A percentile compares a stretch with the other conserved stretches of the same genome.
Conservation (phyloP, 2,888 invertebrate species). For the Cylloceria caligata region DNA sequence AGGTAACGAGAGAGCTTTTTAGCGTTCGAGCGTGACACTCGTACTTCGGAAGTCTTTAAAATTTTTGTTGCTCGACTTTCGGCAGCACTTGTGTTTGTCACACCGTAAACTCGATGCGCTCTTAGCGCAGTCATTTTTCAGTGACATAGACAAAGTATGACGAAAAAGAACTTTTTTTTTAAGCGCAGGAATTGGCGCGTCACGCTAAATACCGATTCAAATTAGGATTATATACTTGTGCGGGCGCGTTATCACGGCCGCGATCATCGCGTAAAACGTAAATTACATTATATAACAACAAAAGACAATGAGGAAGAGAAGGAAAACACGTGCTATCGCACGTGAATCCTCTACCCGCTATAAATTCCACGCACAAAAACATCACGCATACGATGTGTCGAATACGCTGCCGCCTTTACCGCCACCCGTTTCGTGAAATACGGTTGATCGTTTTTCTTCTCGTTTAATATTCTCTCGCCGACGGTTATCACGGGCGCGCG, state of each 20-base stretch:
- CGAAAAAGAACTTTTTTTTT: slow-evolving; percentile 24
- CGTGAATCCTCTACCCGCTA: slow-evolving; percentile 49
- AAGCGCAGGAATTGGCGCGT: slow-evolving; percentile 48
- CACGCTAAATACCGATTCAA: slow-evolving; percentile 43
- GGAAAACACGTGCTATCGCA: slow-evolving; percentile 14
- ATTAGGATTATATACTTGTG: slow-evolving; percentile 55
- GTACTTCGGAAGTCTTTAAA: slow-evolving; percentile 19
- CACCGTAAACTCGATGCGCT: slow-evolving; percentile 9
- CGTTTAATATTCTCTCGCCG: slow-evolving; percentile 32
- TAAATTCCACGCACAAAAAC: slow-evolving; percentile 67
- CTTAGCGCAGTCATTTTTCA: background rate
- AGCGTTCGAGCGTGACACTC: slow-evolving; percentile 23
- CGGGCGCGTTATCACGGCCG: slow-evolving; percentile 37
- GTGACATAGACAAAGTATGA: background rate
- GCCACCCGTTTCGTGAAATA: slow-evolving; percentile 3
- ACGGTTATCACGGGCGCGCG: slow-evolving; percentile 44
- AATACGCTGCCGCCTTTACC: slow-evolving; percentile 24
- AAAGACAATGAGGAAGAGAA: slow-evolving; percentile 17
- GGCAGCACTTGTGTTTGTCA: slow-evolving; percentile 31
- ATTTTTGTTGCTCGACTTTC: slow-evolving; percentile 31
- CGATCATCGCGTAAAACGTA: slow-evolving; percentile 42
- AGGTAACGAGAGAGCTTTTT: background rate
- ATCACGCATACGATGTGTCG: slow-evolving; percentile 61
- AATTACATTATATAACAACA: slow-evolving; percentile 37
- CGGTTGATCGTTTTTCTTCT: slow-evolving; percentile 15